phyloP scores from a whole-genome alignment of 1,140 invertebrate genomes.

The Adelges cooleyi region DNA sequence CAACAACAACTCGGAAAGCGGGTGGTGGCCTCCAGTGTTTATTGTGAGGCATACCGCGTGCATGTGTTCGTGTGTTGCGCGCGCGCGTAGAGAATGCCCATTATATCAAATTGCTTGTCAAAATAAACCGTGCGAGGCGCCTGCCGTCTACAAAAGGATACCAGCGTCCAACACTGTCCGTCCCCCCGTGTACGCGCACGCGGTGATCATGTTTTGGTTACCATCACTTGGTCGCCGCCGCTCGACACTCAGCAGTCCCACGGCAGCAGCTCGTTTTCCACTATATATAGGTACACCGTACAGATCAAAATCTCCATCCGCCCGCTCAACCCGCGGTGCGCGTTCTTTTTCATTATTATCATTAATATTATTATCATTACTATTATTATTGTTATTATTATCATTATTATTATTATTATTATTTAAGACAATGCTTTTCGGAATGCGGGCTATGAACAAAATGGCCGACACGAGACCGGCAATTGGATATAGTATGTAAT shows the following conservation, averaged over 20 bases:
- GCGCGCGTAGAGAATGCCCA: conserved; percentile 18
- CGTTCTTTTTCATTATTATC: conserved; percentile 11
- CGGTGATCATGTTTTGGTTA: not conserved
- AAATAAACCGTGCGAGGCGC: conserved; percentile 24
- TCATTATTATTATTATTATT: not conserved
- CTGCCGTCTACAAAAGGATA: not conserved
- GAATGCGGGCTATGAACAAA: conserved; percentile 24
- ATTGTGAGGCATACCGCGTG: not conserved
- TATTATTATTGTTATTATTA: conserved; percentile 12
- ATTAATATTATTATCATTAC: not conserved
- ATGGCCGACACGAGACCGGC: conserved; percentile 9
- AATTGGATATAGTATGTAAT: conserved; percentile 6
- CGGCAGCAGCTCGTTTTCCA: not conserved
- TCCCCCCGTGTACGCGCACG: not conserved
- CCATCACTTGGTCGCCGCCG: not conserved
- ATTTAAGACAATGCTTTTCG: conserved; percentile 26
- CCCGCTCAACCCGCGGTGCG: conserved; percentile 3
- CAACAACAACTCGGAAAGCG: not conserved
- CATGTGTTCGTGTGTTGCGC: not conserved
- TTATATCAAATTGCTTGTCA: conserved; percentile 27
- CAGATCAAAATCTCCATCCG: conserved; percentile 7
- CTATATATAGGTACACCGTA: not conserved
- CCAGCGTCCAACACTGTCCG: not conserved
- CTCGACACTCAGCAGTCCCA: not conserved
- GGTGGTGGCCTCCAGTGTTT: not conserved